A percentile compares a stretch with the other conserved stretches of the same genome.
These are phyloP conservation scores for Drosophila cognata DNA, from an alignment of 2,888 invertebrate genomes.

Conservation along the genomic window DNA sequence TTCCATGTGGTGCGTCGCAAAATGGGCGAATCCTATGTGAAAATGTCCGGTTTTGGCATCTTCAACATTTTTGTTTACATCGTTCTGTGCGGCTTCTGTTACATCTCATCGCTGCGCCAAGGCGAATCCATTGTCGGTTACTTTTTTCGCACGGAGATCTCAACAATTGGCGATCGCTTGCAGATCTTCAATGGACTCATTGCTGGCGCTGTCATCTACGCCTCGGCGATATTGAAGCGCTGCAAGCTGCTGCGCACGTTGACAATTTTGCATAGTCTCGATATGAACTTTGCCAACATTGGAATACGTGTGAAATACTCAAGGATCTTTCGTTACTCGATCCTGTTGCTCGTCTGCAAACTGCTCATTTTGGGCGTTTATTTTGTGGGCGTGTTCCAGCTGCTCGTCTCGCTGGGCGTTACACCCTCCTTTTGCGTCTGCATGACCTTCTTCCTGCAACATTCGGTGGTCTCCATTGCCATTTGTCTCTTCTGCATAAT, in stretches of 20 bases:
- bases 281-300: conserved; percentile 79
- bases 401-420: conserved; percentile 77
- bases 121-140: conserved; percentile 83
- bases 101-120: conserved; percentile 74
- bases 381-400: conserved; percentile 80
- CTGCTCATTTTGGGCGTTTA: conserved; percentile 77
- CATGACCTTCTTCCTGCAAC: conserved; percentile 82
- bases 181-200: conserved; percentile 82
- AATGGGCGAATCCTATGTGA: conserved; percentile 74
- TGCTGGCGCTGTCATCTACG: conserved; percentile 80
- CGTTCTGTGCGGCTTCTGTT: conserved; percentile 66
- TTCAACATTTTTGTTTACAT: conserved; percentile 74
- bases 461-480: conserved; percentile 82
- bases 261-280: conserved; percentile 76
- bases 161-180: conserved; percentile 81
- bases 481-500: conserved; percentile 82
- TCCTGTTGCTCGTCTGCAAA: conserved; percentile 76
- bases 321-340: conserved; percentile 80
- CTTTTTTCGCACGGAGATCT: conserved; percentile 82
- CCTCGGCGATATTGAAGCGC: conserved; percentile 77
- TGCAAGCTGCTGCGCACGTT: conserved; percentile 75
- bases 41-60: conserved; percentile 69
- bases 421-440: conserved; percentile 81
- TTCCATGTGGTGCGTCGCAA: conserved; percentile 78
- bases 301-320: conserved; percentile 82